Conservation (phyloP, 2,797 vertebrate genomes). For the Malurus splendens region DNA sequence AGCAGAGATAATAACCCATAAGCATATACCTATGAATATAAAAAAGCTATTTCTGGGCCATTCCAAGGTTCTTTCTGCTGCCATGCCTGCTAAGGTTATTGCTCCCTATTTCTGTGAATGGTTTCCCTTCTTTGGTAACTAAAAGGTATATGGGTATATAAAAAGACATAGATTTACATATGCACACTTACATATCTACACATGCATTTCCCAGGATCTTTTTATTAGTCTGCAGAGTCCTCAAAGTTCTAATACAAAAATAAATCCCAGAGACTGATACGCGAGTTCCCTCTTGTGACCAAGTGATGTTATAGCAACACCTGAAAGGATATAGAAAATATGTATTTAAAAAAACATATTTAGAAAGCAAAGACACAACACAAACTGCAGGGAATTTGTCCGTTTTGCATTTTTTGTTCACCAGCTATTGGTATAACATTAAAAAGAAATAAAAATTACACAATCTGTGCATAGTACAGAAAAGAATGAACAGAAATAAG, state of each 20-base stretch:
- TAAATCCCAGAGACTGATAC: not conserved
- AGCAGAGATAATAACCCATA: not conserved
- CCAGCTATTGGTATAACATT: not conserved
- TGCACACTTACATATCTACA: not conserved
- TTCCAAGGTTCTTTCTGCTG: not conserved
- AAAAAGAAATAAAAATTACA: not conserved
- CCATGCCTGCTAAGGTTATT: not conserved
- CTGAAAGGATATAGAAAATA: not conserved
- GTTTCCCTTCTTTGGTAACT: not conserved
- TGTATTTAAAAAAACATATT: accelerated
- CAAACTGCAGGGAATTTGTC: not conserved
- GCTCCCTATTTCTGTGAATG: not conserved
- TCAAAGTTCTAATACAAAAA: not conserved
- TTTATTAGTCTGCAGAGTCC: not conserved
- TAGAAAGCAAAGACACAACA: not conserved
- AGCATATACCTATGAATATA: not conserved
- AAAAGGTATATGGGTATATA: not conserved
- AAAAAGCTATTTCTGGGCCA: not conserved
- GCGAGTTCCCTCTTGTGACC: slow-evolving; percentile 44
- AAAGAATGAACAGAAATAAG: not conserved
- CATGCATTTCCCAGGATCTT: not conserved
- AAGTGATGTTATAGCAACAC: not conserved
- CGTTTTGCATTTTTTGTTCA: not conserved
- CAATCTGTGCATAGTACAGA: not conserved
- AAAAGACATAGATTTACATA: not conserved